A percentile compares a stretch with the other conserved stretches of the same genome.
phyloP scores from a whole-genome alignment of 2,113 vertebrate genomes.

The Rhynchomys soricoides region DNA sequence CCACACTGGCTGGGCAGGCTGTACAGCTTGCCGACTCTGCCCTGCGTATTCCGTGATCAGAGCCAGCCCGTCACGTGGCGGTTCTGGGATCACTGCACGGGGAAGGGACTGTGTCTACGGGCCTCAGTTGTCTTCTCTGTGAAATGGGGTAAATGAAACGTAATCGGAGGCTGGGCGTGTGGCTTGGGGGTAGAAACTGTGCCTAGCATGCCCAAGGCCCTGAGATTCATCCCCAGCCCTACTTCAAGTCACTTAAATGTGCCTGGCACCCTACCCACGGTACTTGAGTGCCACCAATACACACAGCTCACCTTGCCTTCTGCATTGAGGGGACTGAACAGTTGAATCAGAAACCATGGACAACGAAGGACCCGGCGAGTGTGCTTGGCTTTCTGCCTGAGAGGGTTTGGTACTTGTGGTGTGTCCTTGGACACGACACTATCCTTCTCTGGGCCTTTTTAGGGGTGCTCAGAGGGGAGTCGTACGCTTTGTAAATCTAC shows the following conservation, averaged over 20 bases:
- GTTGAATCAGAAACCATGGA: neutral
- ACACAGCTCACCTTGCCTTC: neutral
- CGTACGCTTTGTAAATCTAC: neutral
- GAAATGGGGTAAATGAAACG: neutral
- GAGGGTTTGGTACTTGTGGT: neutral
- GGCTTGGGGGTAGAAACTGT: neutral
- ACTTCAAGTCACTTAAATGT: fast-evolving
- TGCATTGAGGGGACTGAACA: fast-evolving
- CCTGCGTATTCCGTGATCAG: neutral
- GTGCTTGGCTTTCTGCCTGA: neutral
- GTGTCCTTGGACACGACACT: neutral
- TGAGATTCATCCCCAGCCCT: neutral
- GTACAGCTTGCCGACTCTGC: neutral
- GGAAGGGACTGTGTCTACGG: fast-evolving
- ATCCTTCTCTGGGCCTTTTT: neutral
- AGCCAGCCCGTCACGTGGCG: neutral
- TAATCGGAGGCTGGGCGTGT: fast-evolving
- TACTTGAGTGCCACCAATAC: neutral
- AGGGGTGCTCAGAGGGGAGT: neutral
- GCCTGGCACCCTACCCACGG: fast-evolving
- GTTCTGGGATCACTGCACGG: neutral
- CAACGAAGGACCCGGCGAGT: neutral
- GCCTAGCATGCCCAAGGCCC: neutral
- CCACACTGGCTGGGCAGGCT: neutral
- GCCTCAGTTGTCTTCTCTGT: neutral